These are phyloP conservation scores for Heteronetta atricapilla DNA, from an alignment of 2,113 vertebrate species.

Conservation along the genomic window DNA sequence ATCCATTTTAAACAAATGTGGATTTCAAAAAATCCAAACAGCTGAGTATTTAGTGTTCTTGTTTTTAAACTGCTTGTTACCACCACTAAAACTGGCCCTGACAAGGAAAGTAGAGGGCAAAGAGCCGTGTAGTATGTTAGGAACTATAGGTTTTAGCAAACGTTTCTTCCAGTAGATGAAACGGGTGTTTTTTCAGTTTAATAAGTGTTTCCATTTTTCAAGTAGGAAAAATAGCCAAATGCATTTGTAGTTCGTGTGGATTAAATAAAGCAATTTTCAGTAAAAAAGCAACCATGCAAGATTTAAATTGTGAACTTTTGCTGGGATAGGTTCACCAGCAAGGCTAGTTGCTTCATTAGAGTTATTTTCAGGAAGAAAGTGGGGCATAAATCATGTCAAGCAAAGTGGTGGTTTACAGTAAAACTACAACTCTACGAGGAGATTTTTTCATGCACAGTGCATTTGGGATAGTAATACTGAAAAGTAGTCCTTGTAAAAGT, in stretches of 20 bases:
- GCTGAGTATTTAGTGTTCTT: not conserved
- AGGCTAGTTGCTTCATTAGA: not conserved
- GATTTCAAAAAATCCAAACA: not conserved
- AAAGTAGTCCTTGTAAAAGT: not conserved
- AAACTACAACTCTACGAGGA: not conserved
- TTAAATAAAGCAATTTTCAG: not conserved
- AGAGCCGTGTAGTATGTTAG: not conserved
- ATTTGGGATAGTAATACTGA: not conserved
- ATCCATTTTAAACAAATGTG: not conserved
- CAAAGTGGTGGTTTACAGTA: not conserved
- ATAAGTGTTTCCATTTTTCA: not conserved
- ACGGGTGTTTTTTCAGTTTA: not conserved
- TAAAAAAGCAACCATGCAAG: not conserved
- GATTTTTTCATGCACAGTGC: not conserved
- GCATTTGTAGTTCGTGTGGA: not conserved
- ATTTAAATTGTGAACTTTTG: not conserved
- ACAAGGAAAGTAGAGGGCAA: not conserved
- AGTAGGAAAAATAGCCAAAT: not conserved
- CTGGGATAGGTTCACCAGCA: not conserved
- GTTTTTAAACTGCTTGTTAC: not conserved
- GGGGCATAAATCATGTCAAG: not conserved
- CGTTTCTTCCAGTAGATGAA: not conserved
- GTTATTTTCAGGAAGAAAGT: not conserved
- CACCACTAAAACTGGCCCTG: not conserved
- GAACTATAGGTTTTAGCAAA: not conserved